Percentiles rank a stretch among this genome's conserved stretches.
Evolutionary conservation across 2,797 vertebrate species (phyloP).

Genomic region (Vespertilio murinus): DNA sequence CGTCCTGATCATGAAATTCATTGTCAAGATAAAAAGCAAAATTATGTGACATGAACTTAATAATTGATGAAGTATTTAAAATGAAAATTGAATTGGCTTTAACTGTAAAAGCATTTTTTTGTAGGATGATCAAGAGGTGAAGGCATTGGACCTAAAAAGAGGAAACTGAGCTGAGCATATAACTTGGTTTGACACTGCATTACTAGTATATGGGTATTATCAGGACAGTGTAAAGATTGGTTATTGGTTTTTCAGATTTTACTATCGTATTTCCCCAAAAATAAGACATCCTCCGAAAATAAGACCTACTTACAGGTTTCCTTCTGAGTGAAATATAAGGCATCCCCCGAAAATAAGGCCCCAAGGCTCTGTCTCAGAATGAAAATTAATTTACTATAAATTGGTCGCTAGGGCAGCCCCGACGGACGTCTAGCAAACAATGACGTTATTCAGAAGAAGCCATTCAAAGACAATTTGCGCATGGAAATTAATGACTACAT

Average conservation of each 20-base stretch:
- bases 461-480: no score
- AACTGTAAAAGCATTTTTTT: slow-evolving; percentile 22
- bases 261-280: no score
- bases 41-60: slow-evolving; percentile 21
- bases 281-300: no score
- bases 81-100: not conserved
- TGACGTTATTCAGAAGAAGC: no score
- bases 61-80: slow-evolving; percentile 30
- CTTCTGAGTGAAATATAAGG: no score
- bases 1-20: not conserved
- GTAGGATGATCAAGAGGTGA: not conserved
- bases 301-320: no score
- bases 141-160: not conserved
- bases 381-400: no score
- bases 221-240: not conserved
- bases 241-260: not conserved
- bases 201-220: not conserved
- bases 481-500: no score
- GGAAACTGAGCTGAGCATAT: not conserved
- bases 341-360: no score
- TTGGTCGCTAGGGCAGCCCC: no score
- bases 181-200: not conserved
- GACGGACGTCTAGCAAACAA: no score
- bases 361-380: no score
- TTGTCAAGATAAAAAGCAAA: slow-evolving; percentile 46